Conservation (phyloP, 2,888 invertebrate genomes). For the Pandemis corylana region DNA sequence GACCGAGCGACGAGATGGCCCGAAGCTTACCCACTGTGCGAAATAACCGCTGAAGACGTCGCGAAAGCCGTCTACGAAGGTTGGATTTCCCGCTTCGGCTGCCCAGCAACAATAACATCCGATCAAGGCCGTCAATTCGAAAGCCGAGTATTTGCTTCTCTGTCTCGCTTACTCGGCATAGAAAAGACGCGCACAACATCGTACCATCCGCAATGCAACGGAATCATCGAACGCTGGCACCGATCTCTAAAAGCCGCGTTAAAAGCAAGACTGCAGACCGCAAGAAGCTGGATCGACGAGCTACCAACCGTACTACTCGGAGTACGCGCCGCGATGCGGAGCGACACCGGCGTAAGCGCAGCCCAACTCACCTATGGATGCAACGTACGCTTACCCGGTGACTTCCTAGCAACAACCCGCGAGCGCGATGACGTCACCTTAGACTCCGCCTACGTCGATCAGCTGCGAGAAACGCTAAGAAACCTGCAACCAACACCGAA, state of each 20-base stretch:
- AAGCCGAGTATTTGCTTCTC: no score
- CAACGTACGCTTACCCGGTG: no score
- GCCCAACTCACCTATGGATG: no score
- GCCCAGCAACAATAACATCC: background rate
- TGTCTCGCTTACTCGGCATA: background rate
- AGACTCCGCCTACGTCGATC: no score
- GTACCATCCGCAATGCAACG: conserved; percentile 4
- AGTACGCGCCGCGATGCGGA: background rate
- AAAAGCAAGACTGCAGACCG: background rate
- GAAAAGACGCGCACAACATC: background rate
- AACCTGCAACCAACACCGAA: no score
- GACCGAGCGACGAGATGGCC: conserved; percentile 15
- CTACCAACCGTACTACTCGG: conserved; percentile 5
- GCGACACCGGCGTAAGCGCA: no score
- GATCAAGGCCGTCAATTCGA: background rate
- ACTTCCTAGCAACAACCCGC: no score
- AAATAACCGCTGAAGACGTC: conserved; percentile 3
- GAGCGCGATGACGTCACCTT: no score
- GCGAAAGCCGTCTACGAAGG: background rate
- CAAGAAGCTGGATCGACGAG: conserved; percentile 1
- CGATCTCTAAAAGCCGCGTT: background rate
- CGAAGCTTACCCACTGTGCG: background rate
- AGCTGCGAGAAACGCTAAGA: no score
- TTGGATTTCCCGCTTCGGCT: conserved; percentile 10
- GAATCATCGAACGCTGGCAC: background rate